Percentiles rank a stretch among this genome's conserved stretches.
These are phyloP conservation scores for Paracanthobrama guichenoti DNA, from an alignment of 2,113 vertebrate species.

Conservation along the genomic window DNA sequence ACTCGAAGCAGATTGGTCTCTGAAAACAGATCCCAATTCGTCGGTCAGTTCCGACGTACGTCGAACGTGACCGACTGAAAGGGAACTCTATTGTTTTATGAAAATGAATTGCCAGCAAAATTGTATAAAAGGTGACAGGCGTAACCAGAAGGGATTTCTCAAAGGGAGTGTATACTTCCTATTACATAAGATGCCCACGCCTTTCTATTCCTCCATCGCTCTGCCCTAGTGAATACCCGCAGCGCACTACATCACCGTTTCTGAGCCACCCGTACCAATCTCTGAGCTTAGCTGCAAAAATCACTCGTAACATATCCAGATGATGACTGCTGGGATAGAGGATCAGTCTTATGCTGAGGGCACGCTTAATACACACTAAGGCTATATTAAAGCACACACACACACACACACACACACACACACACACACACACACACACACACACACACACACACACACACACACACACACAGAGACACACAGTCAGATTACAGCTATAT, in stretches of 20 bases:
- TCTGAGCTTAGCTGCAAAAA: constrained; percentile 23
- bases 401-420: not conserved
- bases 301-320: constrained; percentile 21
- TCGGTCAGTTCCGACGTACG: too few species aligned
- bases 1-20: too few species aligned
- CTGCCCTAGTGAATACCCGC: constrained; percentile 11
- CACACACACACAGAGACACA: not conserved
- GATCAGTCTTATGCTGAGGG: not conserved
- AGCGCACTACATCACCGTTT: not conserved
- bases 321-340: constrained; percentile 7
- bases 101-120: not conserved
- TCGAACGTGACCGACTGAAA: too few species aligned
- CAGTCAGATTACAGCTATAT: not conserved
- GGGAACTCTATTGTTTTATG: not conserved
- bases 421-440: not conserved
- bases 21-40: too few species aligned
- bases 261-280: not conserved
- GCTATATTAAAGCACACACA: not conserved
- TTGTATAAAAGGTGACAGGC: not conserved
- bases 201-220: not conserved
- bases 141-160: not conserved
- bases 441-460: not conserved
- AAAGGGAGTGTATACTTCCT: not conserved
- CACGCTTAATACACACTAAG: not conserved
- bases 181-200: constrained; percentile 9